Evolutionary conservation across 2,888 invertebrate species (phyloP).

Genomic region (Leptura quadrifasciata): DNA sequence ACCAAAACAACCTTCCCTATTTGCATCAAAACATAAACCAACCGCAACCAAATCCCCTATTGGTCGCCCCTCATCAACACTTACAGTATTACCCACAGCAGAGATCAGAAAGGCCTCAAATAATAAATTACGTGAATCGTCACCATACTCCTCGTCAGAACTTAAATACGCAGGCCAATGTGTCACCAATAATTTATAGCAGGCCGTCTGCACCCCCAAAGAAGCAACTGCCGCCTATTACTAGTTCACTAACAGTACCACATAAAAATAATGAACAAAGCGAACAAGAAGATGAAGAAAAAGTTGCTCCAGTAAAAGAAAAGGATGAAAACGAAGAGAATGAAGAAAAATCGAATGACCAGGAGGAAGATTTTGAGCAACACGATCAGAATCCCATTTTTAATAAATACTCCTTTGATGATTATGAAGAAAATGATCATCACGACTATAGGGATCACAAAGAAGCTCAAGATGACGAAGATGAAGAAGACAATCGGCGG

Average conservation of each 20-base stretch:
- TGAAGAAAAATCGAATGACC: background rate
- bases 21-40: background rate
- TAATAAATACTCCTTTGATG: conserved; percentile 54
- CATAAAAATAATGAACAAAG: background rate
- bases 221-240: background rate
- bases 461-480: conserved; percentile 54
- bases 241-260: background rate
- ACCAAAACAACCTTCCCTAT: conserved; percentile 44
- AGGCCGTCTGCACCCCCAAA: background rate
- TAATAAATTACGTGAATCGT: conserved; percentile 20
- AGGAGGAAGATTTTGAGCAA: conserved; percentile 4
- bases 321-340: background rate
- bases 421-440: conserved; percentile 51
- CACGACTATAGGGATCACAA: conserved; percentile 42
- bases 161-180: background rate
- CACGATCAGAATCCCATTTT: background rate
- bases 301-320: background rate
- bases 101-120: conserved; percentile 25
- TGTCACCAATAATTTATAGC: background rate
- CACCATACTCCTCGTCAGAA: conserved; percentile 23
- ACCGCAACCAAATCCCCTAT: background rate
- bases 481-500: conserved; percentile 59
- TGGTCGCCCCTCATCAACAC: background rate
- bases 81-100: background rate
- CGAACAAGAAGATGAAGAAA: conserved; percentile 1